Conservation (phyloP, 2,113 vertebrate genomes). For the Glaucidium brasilianum region DNA sequence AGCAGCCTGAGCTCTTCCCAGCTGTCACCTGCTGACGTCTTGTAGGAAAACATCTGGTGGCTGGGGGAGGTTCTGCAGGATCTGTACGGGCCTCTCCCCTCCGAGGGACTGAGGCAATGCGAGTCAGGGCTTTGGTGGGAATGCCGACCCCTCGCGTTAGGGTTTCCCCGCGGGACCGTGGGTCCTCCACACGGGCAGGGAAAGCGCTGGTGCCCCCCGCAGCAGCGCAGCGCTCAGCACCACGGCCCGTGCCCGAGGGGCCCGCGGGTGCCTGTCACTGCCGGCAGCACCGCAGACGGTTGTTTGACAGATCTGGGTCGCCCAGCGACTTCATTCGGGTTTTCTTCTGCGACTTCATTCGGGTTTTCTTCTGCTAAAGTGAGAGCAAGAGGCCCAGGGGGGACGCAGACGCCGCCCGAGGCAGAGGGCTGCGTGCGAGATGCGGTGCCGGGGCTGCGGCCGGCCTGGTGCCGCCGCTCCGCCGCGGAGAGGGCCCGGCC, state of each 20-base stretch:
- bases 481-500: fast-evolving
- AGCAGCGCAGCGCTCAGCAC: neutral
- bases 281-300: neutral
- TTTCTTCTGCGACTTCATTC: neutral
- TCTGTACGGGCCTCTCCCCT: no score
- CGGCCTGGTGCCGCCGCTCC: neutral
- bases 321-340: neutral
- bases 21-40: neutral
- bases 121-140: neutral
- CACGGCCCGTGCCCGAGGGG: neutral
- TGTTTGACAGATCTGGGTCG: neutral
- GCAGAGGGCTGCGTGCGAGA: neutral
- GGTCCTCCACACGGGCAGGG: fast-evolving
- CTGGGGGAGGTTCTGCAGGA: fast-evolving
- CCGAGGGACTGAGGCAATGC: neutral
- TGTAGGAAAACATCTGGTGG: neutral
- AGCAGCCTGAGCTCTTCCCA: neutral
- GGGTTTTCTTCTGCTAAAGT: neutral
- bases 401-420: fast-evolving
- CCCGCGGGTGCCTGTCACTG: neutral
- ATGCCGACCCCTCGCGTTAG: neutral
- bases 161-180: no score
- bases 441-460: neutral
- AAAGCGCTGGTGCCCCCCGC: neutral
- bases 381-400: neutral